Percentiles rank a stretch among this genome's conserved stretches.
Evolutionary conservation across 1,140 invertebrate species (phyloP).

Genomic region (Drosophila pectinifera): DNA sequence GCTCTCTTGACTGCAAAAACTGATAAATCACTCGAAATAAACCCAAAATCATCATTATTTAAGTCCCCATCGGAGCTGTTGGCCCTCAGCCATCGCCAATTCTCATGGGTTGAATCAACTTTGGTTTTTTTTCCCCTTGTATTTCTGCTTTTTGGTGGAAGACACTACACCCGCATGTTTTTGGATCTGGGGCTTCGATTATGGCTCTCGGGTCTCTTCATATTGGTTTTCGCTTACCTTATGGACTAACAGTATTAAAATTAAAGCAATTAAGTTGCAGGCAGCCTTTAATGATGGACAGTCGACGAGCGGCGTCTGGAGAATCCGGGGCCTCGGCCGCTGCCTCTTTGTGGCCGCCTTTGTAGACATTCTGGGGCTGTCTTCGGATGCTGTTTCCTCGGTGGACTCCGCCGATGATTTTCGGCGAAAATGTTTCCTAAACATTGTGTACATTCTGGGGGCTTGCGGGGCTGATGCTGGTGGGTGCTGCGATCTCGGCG

Average conservation of each 20-base stretch:
- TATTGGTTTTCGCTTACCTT: slow-evolving; percentile 66
- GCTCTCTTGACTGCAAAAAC: not conserved
- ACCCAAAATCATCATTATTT: slow-evolving; percentile 50
- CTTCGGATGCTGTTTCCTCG: slow-evolving; percentile 27
- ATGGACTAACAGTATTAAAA: slow-evolving; percentile 83
- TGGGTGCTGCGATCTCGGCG: slow-evolving; percentile 30
- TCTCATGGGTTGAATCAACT: slow-evolving; percentile 61
- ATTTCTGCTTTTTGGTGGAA: not conserved
- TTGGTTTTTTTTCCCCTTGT: not conserved
- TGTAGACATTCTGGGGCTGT: slow-evolving; percentile 70
- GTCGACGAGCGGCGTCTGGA: slow-evolving; percentile 57
- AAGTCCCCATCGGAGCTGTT: slow-evolving; percentile 39
- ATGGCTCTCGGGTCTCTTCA: slow-evolving; percentile 27
- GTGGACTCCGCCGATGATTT: slow-evolving; percentile 65
- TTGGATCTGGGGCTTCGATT: slow-evolving; percentile 34
- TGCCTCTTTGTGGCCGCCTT: slow-evolving; percentile 60
- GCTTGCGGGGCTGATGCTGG: slow-evolving; percentile 43
- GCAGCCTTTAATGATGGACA: slow-evolving; percentile 82
- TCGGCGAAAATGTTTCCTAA: slow-evolving; percentile 84
- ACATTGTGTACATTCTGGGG: slow-evolving; percentile 83
- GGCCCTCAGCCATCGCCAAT: slow-evolving; percentile 42
- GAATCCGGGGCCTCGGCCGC: slow-evolving; percentile 47
- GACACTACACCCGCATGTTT: slow-evolving; percentile 64
- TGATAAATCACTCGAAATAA: slow-evolving; percentile 49
- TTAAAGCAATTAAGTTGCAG: slow-evolving; percentile 84